Percentiles rank a stretch among this genome's conserved stretches.
phyloP scores from a whole-genome alignment of 2,797 vertebrate genomes.

The Cuniculus paca region DNA sequence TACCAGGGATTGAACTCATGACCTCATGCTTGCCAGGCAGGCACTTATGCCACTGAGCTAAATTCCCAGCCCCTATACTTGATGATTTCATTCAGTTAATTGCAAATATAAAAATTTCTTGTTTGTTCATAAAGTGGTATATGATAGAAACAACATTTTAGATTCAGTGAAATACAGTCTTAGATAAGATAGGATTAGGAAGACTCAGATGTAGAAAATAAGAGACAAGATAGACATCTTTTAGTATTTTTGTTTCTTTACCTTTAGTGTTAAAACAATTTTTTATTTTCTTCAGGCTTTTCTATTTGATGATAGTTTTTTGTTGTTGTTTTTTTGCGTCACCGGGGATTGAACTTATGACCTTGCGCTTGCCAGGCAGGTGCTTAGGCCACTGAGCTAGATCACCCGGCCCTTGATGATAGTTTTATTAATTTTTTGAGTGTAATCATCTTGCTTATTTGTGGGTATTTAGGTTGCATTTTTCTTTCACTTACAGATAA shows the following conservation, averaged over 20 bases:
- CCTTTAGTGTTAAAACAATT: background rate
- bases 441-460: background rate
- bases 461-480: background rate
- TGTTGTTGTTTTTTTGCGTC: too few relatives aligned
- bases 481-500: background rate
- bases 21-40: too few relatives aligned
- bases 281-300: background rate
- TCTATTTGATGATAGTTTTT: background rate
- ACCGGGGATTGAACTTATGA: too few relatives aligned
- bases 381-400: too few relatives aligned
- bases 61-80: too few relatives aligned
- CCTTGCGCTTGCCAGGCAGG: too few relatives aligned
- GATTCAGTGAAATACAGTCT: background rate
- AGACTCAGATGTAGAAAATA: background rate
- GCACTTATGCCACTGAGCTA: too few relatives aligned
- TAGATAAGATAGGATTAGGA: background rate
- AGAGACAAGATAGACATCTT: background rate
- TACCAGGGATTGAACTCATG: too few relatives aligned
- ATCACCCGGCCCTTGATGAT: too few relatives aligned
- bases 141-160: background rate
- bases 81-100: conserved; percentile 1
- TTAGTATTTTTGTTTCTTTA: conserved; percentile 27
- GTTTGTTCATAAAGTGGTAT: background rate
- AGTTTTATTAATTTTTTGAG: background rate
- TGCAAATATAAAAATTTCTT: background rate